phyloP scores from a whole-genome alignment of 2,797 vertebrate species.

The Cynodonichthys magdalenae region DNA sequence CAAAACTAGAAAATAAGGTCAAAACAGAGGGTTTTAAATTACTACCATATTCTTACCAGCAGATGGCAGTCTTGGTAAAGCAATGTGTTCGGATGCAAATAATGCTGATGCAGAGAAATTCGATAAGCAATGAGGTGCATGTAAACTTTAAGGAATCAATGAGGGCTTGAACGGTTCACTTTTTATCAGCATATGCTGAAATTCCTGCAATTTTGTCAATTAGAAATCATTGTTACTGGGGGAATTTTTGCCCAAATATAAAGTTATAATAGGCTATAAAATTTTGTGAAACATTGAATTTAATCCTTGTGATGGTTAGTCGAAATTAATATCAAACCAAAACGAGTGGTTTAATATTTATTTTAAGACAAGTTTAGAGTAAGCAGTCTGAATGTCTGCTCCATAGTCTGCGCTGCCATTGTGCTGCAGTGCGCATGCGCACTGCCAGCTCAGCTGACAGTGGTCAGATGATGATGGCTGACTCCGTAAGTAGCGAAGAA shows the following conservation, averaged over 20 bases:
- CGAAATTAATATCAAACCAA: too few relatives aligned
- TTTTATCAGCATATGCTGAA: too few relatives aligned
- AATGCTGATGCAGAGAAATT: conserved; percentile 5
- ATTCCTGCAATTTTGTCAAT: not conserved
- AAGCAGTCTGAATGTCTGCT: too few relatives aligned
- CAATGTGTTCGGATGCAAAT: not conserved
- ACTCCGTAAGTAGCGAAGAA: conserved; percentile 72
- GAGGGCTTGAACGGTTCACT: too few relatives aligned
- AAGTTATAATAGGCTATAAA: too few relatives aligned
- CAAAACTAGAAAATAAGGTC: not conserved
- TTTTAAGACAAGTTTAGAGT: not conserved
- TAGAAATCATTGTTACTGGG: conserved; percentile 1
- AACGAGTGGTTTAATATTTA: too few relatives aligned
- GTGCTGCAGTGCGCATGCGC: conserved; percentile 50
- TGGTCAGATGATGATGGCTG: conserved; percentile 73
- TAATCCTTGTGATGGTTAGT: too few relatives aligned
- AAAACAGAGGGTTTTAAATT: not conserved
- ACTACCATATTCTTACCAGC: conserved; percentile 17
- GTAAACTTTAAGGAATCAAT: too few relatives aligned
- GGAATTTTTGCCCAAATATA: not conserved
- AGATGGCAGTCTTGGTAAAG: conserved; percentile 56
- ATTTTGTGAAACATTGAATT: too few relatives aligned
- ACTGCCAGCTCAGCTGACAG: conserved; percentile 68
- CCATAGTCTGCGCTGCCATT: too few relatives aligned
- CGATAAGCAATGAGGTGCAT: too few relatives aligned